Evolutionary conservation across 2,888 invertebrate genomes (phyloP).

Genomic region (Eugnorisma glareosa): DNA sequence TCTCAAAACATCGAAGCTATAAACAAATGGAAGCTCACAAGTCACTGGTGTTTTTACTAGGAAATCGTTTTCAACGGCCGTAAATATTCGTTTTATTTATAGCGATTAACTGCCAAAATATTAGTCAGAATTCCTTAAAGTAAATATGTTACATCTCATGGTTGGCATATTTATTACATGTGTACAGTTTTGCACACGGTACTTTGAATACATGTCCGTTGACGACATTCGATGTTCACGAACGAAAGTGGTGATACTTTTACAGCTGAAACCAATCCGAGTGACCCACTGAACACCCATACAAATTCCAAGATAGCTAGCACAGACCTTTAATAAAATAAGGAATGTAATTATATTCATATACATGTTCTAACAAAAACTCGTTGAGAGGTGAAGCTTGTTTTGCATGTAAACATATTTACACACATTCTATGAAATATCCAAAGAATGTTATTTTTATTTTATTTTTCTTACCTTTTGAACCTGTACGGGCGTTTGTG

Average conservation of each 20-base stretch:
- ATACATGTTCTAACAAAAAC: slow-evolving; percentile 22
- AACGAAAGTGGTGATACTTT: slow-evolving; percentile 39
- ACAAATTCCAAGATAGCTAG: slow-evolving; percentile 13
- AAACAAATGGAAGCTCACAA: slow-evolving; percentile 15
- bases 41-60: slow-evolving; percentile 4
- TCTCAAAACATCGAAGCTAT: slow-evolving; percentile 1
- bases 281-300: slow-evolving; percentile 15
- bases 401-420: slow-evolving; percentile 34
- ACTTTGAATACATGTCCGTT: slow-evolving; percentile 32
- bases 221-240: slow-evolving; percentile 12
- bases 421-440: slow-evolving; percentile 22
- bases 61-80: slow-evolving; percentile 1
- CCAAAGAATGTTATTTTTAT: slow-evolving; percentile 1
- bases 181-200: slow-evolving; percentile 57
- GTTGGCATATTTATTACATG: slow-evolving; percentile 49
- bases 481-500: slow-evolving; percentile 7
- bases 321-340: background rate
- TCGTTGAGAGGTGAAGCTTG: background rate
- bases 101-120: slow-evolving; percentile 36
- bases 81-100: slow-evolving; percentile 36
- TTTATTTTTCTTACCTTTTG: slow-evolving; percentile 10
- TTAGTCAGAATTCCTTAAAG: slow-evolving; percentile 32
- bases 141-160: slow-evolving; percentile 36
- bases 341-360: slow-evolving; percentile 30
- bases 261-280: slow-evolving; percentile 47